These are phyloP conservation scores for Torymus texanus DNA, from an alignment of 2,888 invertebrate genomes.

Conservation along the genomic window DNA sequence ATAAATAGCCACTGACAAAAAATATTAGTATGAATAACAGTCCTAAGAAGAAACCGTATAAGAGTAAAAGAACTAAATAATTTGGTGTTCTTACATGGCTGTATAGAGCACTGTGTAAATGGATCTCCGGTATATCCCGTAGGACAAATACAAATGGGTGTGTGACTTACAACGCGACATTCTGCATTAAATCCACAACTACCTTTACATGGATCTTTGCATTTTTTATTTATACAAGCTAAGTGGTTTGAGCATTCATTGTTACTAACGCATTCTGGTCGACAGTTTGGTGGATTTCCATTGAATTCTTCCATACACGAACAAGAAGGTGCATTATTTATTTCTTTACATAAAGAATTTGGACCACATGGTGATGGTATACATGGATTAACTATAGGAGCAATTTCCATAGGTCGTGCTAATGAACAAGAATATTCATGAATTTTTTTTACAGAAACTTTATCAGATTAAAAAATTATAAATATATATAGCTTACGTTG, in stretches of 20 bases:
- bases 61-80: constrained; percentile 74
- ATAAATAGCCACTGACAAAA: no score
- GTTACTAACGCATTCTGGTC: constrained; percentile 74
- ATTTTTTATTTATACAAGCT: constrained; percentile 72
- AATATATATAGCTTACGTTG: constrained; percentile 51
- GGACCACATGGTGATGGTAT: constrained; percentile 76
- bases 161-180: constrained; percentile 66
- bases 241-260: constrained; percentile 74
- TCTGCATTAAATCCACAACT: constrained; percentile 70
- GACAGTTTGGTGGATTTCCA: constrained; percentile 76
- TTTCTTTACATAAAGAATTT: constrained; percentile 74
- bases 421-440: not conserved
- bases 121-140: constrained; percentile 60
- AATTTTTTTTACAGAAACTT: not conserved
- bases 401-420: constrained; percentile 25
- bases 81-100: constrained; percentile 61
- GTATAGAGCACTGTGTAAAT: constrained; percentile 58
- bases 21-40: no score
- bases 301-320: constrained; percentile 76
- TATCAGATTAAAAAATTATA: not conserved
- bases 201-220: constrained; percentile 70
- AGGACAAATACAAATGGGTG: constrained; percentile 52
- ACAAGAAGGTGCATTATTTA: constrained; percentile 77
- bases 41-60: no score
- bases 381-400: constrained; percentile 71